Evolutionary conservation across 1,140 invertebrate species (phyloP), one percentile per base, ranked within the genome.

Genomic region (Ostrea denselamellosa): DNA sequence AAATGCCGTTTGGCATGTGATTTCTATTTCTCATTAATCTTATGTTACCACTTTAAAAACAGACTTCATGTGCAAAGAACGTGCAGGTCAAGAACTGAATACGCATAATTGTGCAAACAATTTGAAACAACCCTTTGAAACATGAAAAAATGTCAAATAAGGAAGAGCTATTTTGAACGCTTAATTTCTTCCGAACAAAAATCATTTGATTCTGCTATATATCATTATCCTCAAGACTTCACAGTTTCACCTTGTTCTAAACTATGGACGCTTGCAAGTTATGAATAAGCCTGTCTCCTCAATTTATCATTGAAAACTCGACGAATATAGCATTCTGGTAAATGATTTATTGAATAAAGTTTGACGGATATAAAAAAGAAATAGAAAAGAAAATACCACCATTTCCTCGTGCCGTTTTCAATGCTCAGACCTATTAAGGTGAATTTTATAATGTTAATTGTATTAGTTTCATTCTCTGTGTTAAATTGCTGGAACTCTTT

Each of bases 401-500:
- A 77, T 77, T 77, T 77, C 28, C 25, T 77, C 68, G 8, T 14
- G 28, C 25, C 25, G 22, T 77, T 77, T 77, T 34, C 25, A 34
- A 0, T 4, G 10, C 14, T 34, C 58, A 62, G 25, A 77, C 25
- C 68, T 77, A 77, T 77, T 77, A 77, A 5, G 68, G 68, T 77
- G 68, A 77, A 77, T 77, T n/a, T n/a, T 77, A 77, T 77, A 25
- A 25, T 77, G 68, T 77, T 77, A 77, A 77, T 77, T 77, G 68
- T 77, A 77, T 77, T 77, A 77, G 14, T 77, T 34, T 17, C 9
- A 77, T 77, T 77, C 68, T 77, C 25, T 77, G 68, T 77, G 68
- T 77, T 77, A 77, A 77, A 77, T 77, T 77, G 68, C 68, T 77
- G 68, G 68, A 77, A 77, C 68, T 77, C 56, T 77, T 77, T 77